phyloP scores from a whole-genome alignment of 2,113 vertebrate genomes.

The Ceyx margarethae region DNA sequence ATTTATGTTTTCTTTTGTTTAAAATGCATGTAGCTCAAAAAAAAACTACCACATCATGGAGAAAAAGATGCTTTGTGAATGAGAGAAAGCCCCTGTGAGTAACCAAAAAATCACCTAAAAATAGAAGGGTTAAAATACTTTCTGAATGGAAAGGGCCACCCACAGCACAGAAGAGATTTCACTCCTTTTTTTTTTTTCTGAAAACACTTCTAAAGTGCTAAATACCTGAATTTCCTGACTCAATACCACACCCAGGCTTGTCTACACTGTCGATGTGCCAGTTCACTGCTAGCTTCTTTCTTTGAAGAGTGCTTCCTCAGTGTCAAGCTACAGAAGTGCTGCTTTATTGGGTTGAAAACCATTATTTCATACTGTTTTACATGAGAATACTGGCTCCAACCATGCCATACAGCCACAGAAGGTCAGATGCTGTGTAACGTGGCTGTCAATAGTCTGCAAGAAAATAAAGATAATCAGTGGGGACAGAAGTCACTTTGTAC shows the following conservation, averaged over 20 bases:
- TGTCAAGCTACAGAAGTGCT: not conserved
- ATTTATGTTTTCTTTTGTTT: conserved; percentile 75
- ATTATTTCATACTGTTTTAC: not conserved
- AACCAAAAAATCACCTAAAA: not conserved
- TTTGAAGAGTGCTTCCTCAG: not conserved
- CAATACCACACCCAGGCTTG: not conserved
- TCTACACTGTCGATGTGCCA: not conserved
- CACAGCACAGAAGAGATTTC: not conserved
- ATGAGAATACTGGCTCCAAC: not conserved
- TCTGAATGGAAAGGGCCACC: not conserved
- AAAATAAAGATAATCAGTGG: not conserved
- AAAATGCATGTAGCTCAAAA: conserved; percentile 40
- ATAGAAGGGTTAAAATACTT: not conserved
- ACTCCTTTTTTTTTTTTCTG: not conserved
- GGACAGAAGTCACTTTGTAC: not conserved
- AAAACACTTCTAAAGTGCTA: not conserved
- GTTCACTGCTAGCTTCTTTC: not conserved
- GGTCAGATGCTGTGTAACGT: not conserved
- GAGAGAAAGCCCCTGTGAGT: not conserved
- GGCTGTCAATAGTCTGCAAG: not conserved
- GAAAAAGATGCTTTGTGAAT: not conserved
- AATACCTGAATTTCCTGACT: not conserved
- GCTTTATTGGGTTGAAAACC: not conserved
- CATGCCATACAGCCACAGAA: not conserved
- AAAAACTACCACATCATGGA: conserved; percentile 11